Percentiles rank a stretch among this genome's conserved stretches.
These are phyloP conservation scores for Elephantulus edwardii DNA, from an alignment of 2,113 vertebrate genomes.

Conservation along the genomic window DNA sequence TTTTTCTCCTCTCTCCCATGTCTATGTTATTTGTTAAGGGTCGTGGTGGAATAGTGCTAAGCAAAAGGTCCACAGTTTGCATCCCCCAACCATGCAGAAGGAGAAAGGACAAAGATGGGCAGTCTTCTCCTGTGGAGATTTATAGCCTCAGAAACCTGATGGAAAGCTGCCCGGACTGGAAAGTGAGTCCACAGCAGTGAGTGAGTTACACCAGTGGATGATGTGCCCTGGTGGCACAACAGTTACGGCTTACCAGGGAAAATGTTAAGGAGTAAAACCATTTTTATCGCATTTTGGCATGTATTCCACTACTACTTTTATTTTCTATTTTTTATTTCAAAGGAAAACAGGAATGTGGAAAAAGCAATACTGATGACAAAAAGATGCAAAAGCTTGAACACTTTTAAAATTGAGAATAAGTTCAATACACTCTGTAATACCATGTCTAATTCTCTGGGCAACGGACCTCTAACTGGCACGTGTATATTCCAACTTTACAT, in stretches of 20 bases:
- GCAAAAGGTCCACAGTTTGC: no score
- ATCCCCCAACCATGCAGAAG: no score
- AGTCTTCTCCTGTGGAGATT: background rate
- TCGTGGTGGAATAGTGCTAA: no score
- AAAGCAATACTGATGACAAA: background rate
- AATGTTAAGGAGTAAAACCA: background rate
- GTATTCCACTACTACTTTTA: background rate
- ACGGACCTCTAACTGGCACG: background rate
- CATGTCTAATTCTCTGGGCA: background rate
- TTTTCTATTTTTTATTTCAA: no score
- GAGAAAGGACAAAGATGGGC: background rate
- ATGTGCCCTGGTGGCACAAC: background rate
- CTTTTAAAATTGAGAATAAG: background rate
- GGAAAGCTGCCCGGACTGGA: background rate
- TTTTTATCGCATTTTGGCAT: background rate
- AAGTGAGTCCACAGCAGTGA: background rate
- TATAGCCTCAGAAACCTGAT: background rate
- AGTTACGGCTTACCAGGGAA: background rate
- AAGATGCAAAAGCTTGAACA: background rate
- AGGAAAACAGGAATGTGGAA: background rate
- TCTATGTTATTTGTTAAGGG: no score
- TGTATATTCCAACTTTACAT: background rate
- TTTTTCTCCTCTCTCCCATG: no score
- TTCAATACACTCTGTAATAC: background rate
- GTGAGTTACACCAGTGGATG: background rate